Evolutionary conservation across 2,888 invertebrate genomes (phyloP).

Genomic region (Synanthedon formicaeformis): DNA sequence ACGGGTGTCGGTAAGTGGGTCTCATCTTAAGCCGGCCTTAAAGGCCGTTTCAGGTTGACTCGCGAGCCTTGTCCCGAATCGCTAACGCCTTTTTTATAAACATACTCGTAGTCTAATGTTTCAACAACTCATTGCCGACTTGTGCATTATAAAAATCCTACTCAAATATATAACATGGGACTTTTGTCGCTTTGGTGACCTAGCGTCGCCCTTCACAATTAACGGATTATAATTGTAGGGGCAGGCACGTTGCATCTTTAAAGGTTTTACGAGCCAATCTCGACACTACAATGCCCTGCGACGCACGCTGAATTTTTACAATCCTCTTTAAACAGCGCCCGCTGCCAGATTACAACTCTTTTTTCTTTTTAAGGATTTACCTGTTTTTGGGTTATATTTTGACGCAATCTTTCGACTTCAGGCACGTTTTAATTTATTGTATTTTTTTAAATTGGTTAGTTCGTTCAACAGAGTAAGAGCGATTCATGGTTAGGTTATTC

Average conservation of each 20-base stretch:
- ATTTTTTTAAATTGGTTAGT: no score
- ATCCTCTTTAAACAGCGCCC: slow-evolving; percentile 1
- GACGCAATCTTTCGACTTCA: no score
- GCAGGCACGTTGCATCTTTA: slow-evolving; percentile 36
- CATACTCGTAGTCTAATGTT: no score
- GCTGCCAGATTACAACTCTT: not conserved
- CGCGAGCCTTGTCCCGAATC: no score
- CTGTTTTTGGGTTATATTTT: no score
- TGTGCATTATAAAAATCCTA: no score
- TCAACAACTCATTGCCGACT: no score
- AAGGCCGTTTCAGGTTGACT: not conserved
- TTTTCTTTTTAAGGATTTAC: not conserved
- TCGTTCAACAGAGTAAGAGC: no score
- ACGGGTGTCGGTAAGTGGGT: not conserved
- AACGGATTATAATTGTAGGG: slow-evolving; percentile 48
- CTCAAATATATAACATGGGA: no score
- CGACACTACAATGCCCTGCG: slow-evolving; percentile 1
- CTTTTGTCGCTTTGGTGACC: not conserved
- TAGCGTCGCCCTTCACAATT: slow-evolving; percentile 27
- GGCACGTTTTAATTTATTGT: no score
- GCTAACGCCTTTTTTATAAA: no score
- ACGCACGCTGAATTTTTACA: slow-evolving; percentile 30
- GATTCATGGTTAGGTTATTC: no score
- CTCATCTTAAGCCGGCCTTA: not conserved
- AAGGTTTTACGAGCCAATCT: slow-evolving; percentile 33